phyloP scores from a whole-genome alignment of 2,888 invertebrate genomes.

The Baronia brevicornis region DNA sequence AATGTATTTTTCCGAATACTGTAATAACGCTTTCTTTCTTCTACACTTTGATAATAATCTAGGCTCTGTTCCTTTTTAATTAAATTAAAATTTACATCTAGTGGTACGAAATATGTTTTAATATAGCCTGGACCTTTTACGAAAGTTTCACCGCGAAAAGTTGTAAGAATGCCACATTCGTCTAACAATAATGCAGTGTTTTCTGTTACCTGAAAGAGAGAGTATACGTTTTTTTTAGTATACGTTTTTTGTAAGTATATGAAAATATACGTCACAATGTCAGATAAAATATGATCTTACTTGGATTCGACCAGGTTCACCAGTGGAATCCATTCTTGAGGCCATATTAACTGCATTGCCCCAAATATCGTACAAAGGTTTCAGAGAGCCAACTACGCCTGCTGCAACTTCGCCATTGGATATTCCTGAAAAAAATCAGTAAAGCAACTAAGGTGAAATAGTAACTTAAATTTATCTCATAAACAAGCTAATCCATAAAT shows the following conservation, averaged over 20 bases:
- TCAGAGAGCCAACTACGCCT: slow-evolving; percentile 94
- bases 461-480: slow-evolving; percentile 1
- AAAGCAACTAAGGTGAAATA: slow-evolving; percentile 4
- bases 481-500: not conserved
- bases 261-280: not conserved
- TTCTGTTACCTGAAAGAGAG: slow-evolving; percentile 76
- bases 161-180: slow-evolving; percentile 80
- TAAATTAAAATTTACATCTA: slow-evolving; percentile 77
- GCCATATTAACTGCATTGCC: slow-evolving; percentile 98
- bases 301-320: slow-evolving; percentile 86
- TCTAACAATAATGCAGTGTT: slow-evolving; percentile 81
- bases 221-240: slow-evolving; percentile 3
- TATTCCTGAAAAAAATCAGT: slow-evolving; percentile 77
- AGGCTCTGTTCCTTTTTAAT: slow-evolving; percentile 51
- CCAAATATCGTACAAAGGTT: slow-evolving; percentile 97
- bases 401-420: slow-evolving; percentile 94
- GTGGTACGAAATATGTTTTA: slow-evolving; percentile 82
- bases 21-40: slow-evolving; percentile 38
- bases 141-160: slow-evolving; percentile 80
- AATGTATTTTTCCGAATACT: slow-evolving; percentile 32
- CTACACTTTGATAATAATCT: slow-evolving; percentile 37
- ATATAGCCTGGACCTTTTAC: slow-evolving; percentile 83
- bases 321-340: slow-evolving; percentile 96
- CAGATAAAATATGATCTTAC: slow-evolving; percentile 40
- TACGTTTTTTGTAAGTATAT: not conserved